Percentiles rank a stretch among this genome's conserved stretches.
These are phyloP conservation scores for Spilarctia lutea DNA, from an alignment of 2,888 invertebrate species.

Conservation along the genomic window DNA sequence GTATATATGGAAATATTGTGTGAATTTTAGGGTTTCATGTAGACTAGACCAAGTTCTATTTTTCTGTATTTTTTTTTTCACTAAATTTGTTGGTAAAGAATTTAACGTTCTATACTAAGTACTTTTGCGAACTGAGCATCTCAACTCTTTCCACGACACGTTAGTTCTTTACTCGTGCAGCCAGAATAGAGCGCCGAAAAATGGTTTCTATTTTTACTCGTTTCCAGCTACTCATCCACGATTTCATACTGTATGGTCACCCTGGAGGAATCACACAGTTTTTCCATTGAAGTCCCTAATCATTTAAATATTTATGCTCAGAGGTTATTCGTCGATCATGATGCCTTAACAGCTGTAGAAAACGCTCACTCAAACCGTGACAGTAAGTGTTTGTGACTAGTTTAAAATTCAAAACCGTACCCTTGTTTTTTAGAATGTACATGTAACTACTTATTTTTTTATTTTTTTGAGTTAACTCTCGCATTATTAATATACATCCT, in stretches of 20 bases:
- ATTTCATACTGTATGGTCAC: background rate
- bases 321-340: too few relatives aligned
- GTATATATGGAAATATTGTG: background rate
- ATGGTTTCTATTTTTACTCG: too few relatives aligned
- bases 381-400: too few relatives aligned
- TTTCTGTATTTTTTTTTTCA: background rate
- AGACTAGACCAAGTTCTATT: background rate
- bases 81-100: background rate
- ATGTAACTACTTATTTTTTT: too few relatives aligned
- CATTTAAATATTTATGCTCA: too few relatives aligned
- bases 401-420: too few relatives aligned
- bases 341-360: too few relatives aligned
- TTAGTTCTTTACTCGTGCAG: background rate
- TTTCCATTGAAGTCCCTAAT: background rate
- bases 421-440: too few relatives aligned
- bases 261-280: background rate
- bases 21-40: background rate
- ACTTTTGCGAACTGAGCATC: background rate
- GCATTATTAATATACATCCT: too few relatives aligned
- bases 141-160: background rate
- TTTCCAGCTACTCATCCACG: background rate
- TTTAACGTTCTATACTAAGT: background rate
- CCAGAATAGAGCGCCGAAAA: background rate
- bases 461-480: too few relatives aligned
- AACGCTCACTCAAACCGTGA: background rate